Conservation (phyloP, 2,797 vertebrate species). For the Notolepis coatsorum region DNA sequence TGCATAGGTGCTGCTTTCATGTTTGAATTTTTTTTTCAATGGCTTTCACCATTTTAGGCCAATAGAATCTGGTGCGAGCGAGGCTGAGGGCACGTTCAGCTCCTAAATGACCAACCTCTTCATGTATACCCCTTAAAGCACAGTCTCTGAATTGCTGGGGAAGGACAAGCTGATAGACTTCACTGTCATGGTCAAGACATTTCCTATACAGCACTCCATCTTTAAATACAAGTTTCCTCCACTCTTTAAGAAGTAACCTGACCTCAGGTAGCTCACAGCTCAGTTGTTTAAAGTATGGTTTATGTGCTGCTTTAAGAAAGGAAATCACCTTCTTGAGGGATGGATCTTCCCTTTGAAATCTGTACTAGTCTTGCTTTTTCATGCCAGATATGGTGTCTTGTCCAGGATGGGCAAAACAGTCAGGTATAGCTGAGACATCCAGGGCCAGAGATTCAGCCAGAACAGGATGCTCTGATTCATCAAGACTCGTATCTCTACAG, state of each 20-base stretch:
- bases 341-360: slow-evolving; percentile 13
- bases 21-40: slow-evolving; percentile 1
- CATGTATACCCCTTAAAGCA: neutral
- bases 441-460: neutral
- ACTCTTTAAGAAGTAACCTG: slow-evolving; percentile 8
- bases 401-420: neutral
- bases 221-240: slow-evolving; percentile 12
- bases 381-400: neutral
- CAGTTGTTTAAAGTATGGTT: neutral
- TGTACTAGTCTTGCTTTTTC: slow-evolving; percentile 3
- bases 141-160: neutral
- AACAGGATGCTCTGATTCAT: neutral
- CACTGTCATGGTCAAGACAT: neutral
- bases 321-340: neutral
- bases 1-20: neutral
- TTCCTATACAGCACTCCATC: slow-evolving; percentile 6
- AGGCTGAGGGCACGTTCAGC: neutral
- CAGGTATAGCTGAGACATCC: neutral
- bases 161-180: neutral
- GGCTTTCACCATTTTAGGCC: slow-evolving; percentile 19
- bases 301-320: neutral
- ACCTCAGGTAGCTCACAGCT: slow-evolving; percentile 6
- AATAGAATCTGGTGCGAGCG: slow-evolving; percentile 22
- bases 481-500: neutral
- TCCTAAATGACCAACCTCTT: neutral